Percentiles rank a stretch among this genome's conserved stretches.
phyloP scores from a whole-genome alignment of 2,797 vertebrate genomes.

The Clarias fuscus region DNA sequence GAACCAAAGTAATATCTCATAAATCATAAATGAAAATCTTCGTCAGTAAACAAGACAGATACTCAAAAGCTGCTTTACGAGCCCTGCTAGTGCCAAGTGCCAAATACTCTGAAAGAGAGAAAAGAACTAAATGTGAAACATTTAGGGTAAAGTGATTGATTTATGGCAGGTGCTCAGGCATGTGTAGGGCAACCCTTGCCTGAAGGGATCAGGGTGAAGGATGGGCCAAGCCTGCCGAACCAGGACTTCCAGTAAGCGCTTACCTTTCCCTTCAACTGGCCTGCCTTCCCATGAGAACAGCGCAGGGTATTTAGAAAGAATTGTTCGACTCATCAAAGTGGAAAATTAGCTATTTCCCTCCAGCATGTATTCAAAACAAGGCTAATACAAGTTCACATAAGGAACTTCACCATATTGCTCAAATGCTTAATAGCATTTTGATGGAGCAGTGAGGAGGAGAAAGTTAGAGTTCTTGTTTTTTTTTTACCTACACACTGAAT shows the following conservation, averaged over 20 bases:
- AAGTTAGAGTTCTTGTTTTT: not conserved
- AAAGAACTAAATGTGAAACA: conserved; percentile 51
- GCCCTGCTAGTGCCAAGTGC: conserved; percentile 21
- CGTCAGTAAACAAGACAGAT: conserved; percentile 11
- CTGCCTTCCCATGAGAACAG: conserved; percentile 52
- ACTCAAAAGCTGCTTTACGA: conserved; percentile 35
- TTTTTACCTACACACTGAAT: not conserved
- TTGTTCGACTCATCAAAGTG: conserved; percentile 34
- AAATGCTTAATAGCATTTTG: not conserved
- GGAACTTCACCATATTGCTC: not conserved
- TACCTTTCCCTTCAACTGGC: conserved; percentile 44
- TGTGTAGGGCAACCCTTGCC: conserved; percentile 49
- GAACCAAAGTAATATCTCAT: conserved; percentile 20
- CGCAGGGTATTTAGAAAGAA: conserved; percentile 40
- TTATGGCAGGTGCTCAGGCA: conserved; percentile 52
- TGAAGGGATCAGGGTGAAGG: conserved; percentile 55
- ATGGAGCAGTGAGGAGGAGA: not conserved
- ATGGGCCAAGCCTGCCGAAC: conserved; percentile 56
- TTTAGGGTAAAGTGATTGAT: conserved; percentile 54
- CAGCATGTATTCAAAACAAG: conserved; percentile 41
- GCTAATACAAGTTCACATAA: not conserved
- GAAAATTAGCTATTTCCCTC: conserved; percentile 34
- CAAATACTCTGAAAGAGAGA: conserved; percentile 28
- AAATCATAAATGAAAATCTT: conserved; percentile 33
- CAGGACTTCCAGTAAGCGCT: conserved; percentile 57